These are phyloP conservation scores for Endomychus coccineus DNA, from an alignment of 2,888 invertebrate genomes.

Conservation along the genomic window DNA sequence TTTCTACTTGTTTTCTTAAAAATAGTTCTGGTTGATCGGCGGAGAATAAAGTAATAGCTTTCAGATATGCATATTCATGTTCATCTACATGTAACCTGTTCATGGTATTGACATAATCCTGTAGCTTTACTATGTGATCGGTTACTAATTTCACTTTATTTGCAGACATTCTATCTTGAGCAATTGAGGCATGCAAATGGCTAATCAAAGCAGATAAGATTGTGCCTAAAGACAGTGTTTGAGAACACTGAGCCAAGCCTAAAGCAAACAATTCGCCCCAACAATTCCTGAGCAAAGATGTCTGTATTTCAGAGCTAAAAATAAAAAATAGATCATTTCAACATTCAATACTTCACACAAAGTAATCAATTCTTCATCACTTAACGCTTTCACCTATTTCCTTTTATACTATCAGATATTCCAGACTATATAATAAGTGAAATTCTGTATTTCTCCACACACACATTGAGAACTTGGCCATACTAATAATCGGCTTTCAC, in stretches of 20 bases:
- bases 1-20: constrained; percentile 48
- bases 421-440: too few relatives aligned
- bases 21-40: constrained; percentile 48
- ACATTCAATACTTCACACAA: too few relatives aligned
- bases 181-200: constrained; percentile 69
- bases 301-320: constrained; percentile 73
- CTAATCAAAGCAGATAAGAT: constrained; percentile 76
- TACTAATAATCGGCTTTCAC: too few relatives aligned
- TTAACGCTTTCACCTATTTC: too few relatives aligned
- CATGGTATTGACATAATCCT: constrained; percentile 72
- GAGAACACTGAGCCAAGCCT: constrained; percentile 80
- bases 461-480: too few relatives aligned
- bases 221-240: constrained; percentile 67
- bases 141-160: constrained; percentile 64
- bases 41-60: constrained; percentile 64
- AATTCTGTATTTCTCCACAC: too few relatives aligned
- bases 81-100: constrained; percentile 70
- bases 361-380: too few relatives aligned
- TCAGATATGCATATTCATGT: constrained; percentile 80
- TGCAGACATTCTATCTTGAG: constrained; percentile 69
- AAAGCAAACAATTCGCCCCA: constrained; percentile 92
- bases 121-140: constrained; percentile 72
- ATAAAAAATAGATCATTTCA: too few relatives aligned
- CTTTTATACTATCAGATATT: too few relatives aligned
- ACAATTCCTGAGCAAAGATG: constrained; percentile 72